Percentiles rank a stretch among this genome's conserved stretches.
These are phyloP conservation scores for Synergus umbraculus DNA, from an alignment of 2,888 invertebrate genomes.

Conservation along the genomic window DNA sequence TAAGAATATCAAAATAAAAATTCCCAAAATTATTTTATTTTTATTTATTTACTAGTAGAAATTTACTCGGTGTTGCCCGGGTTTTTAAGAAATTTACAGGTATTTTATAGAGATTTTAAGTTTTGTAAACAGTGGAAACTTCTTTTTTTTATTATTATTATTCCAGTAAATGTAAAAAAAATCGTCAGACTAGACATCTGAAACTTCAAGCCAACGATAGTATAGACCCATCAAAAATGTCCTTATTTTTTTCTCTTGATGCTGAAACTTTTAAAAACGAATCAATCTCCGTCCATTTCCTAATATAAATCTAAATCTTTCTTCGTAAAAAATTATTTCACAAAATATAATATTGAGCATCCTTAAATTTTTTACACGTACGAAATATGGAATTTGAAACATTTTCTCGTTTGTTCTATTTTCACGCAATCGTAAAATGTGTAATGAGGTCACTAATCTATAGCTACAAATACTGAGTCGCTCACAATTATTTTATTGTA, in stretches of 20 bases:
- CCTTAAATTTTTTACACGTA: background rate
- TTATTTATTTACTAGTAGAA: background rate
- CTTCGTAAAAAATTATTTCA: background rate
- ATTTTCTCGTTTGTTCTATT: slow-evolving; percentile 25
- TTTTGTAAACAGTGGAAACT: too few relatives aligned
- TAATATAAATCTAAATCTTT: background rate
- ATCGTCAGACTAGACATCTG: too few relatives aligned
- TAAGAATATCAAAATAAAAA: too few relatives aligned
- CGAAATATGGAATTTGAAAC: background rate
- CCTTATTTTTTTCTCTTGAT: background rate
- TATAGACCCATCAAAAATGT: background rate
- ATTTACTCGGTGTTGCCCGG: too few relatives aligned
- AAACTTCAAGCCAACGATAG: too few relatives aligned
- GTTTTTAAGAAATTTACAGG: too few relatives aligned
- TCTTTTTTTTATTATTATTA: too few relatives aligned
- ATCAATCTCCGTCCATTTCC: slow-evolving; percentile 6
- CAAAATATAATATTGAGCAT: background rate
- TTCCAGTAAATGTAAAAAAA: too few relatives aligned
- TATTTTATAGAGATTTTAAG: background rate
- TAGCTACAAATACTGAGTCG: background rate
- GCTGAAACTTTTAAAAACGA: slow-evolving; percentile 16
- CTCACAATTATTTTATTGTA: background rate
- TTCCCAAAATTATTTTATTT: too few relatives aligned
- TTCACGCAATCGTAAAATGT: background rate
- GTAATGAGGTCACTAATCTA: background rate